These are phyloP conservation scores for Caradrina kadenii DNA, from an alignment of 2,888 invertebrate species.

Conservation along the genomic window DNA sequence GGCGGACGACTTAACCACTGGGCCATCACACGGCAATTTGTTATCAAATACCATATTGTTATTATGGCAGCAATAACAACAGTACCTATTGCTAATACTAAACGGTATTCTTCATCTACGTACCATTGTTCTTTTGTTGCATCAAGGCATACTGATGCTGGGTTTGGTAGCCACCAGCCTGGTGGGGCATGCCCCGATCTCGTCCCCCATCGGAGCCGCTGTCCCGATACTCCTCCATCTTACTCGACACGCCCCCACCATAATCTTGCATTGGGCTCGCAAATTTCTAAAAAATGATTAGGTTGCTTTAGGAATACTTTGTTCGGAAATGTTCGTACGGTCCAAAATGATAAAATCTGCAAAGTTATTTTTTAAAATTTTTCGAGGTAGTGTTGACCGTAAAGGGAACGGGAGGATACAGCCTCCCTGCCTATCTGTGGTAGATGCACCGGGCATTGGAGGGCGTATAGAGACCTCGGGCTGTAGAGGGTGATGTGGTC, in stretches of 20 bases:
- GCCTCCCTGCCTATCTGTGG: too few species aligned
- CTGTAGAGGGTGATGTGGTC: too few species aligned
- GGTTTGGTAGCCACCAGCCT: conserved; percentile 70
- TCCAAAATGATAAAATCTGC: too few species aligned
- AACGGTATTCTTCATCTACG: conserved; percentile 3
- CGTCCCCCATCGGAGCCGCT: conserved; percentile 69
- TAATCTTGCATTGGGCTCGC: conserved; percentile 88
- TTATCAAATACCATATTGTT: not conserved
- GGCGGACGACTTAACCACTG: too few species aligned
- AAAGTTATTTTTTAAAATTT: too few species aligned
- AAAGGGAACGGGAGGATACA: too few species aligned
- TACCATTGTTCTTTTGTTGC: conserved; percentile 83
- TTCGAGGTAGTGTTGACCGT: too few species aligned
- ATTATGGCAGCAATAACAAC: not conserved
- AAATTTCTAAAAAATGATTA: conserved; percentile 68
- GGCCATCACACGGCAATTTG: too few species aligned
- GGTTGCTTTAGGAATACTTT: not conserved
- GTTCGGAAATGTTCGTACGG: too few species aligned
- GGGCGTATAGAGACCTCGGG: too few species aligned
- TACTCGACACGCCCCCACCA: conserved; percentile 82
- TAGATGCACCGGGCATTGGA: too few species aligned
- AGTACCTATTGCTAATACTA: not conserved
- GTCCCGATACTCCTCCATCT: conserved; percentile 81
- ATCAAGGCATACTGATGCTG: conserved; percentile 78
- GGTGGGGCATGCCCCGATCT: conserved; percentile 73